Base-by-base conservation (phyloP, 2,797 vertebrate species). In the Hyperoplus immaculatus region DNA sequence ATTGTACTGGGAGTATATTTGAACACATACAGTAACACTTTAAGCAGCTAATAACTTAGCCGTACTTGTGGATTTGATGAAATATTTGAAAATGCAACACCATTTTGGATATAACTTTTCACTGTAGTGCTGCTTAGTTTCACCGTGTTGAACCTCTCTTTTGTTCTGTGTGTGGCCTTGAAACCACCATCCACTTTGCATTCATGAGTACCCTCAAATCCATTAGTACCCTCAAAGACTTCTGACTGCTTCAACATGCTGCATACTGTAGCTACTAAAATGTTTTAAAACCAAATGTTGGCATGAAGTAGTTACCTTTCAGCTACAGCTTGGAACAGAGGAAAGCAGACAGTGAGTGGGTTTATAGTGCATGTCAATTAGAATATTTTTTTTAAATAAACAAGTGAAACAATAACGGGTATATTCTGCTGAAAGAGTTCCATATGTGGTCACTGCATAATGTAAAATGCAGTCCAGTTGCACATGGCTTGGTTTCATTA, bases 101-200 rank as follows among this genome's bases (percentile, higher is more conserved):
- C 11, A 18, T 47, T 79, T 64, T 54, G 0, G 51, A 45, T n/a
- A 42, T 59, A 49, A 38, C 68, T 63, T 65, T 64, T 55, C 58
- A 47, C 41, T 72, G 29, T 42, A 58, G 64, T 47, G 68, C 77
- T 69, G 69, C 69, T 77, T 14, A 18, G 78, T 87, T 91, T 94
- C 93, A 94, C 91, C 91, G 94, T 91, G 92, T 57, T 18, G 94
- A 90, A 95, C 92, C 88, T 94, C 90, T 94, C 91, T 89, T 78
- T 91, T 92, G 90, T 89, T 90, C 89, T 89, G 21, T 87, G 86
- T 93, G 90, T 92, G 94, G 84, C 92, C 89, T 91, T 88, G 84
- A 92, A 29, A 95, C 96, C 95, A 94, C 91, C 91, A 93, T 88
- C 95, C 94, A 95, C 95, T 96, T 94, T 93, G 94, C 92, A 29